A percentile compares a stretch with the other conserved stretches of the same genome.
phyloP scores from a whole-genome alignment of 2,113 vertebrate species.

The Chloropsis cyanopogon region DNA sequence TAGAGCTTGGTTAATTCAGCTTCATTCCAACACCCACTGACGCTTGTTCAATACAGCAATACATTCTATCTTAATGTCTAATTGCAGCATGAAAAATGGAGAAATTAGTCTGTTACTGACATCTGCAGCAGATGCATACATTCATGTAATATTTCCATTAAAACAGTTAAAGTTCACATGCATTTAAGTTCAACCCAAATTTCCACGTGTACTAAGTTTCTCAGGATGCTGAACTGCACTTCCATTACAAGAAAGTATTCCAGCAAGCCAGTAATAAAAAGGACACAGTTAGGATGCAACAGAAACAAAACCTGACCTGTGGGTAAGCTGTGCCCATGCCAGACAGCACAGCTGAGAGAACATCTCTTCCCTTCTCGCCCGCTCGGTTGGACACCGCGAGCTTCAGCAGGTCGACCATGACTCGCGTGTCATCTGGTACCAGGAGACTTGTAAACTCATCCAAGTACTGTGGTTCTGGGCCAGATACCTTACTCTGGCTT shows the following conservation, averaged over 20 bases:
- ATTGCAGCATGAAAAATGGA: neutral
- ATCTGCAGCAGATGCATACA: neutral
- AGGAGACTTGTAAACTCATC: constrained; percentile 95
- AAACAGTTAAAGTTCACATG: neutral
- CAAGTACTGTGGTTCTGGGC: constrained; percentile 91
- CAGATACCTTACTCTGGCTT: constrained; percentile 87
- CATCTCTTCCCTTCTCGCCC: constrained; percentile 90
- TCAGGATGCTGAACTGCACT: neutral
- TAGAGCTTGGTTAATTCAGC: neutral
- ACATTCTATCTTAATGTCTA: neutral
- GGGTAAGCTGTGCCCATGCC: constrained; percentile 97
- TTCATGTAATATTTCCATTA: neutral
- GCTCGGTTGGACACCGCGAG: constrained; percentile 90
- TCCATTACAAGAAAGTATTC: neutral
- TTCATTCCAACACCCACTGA: neutral
- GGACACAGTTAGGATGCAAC: neutral
- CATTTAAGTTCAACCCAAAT: neutral
- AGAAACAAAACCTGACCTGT: constrained; percentile 78
- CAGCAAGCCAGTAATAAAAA: neutral
- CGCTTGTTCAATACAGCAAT: neutral
- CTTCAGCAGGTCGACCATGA: constrained; percentile 95
- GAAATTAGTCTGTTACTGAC: neutral
- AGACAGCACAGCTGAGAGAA: constrained; percentile 92
- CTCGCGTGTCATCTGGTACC: constrained; percentile 90
- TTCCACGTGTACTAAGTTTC: neutral